Evolutionary conservation across 2,888 invertebrate species (phyloP), one percentile per base, ranked within the genome.

Genomic region (Acleris emargana): DNA sequence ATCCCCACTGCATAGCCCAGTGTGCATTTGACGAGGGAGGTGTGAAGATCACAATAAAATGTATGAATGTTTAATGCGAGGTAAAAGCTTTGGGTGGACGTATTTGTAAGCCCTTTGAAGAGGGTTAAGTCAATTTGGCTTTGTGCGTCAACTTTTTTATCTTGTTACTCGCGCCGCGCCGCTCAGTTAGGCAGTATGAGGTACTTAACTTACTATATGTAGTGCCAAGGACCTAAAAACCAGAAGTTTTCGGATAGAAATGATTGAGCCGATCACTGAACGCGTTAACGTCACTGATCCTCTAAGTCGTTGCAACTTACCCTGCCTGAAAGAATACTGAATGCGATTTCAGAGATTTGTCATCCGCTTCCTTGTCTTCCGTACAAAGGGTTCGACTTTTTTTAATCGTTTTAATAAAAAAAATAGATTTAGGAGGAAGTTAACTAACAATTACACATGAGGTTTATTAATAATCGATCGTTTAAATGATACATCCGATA

Each of bases 121-220:
- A 91, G 90, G 91, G 91, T 91, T 88, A 86, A 89, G 84, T 86
- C 88, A 86, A 85, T 86, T 87, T 86, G 82, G 88, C 84, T 89
- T 86, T 86, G 80, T 75, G 79, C 84, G 86, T 89, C 90, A 89
- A 85, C 83, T 88, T 89, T 89, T 89, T 86, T 71, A 71, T 72
- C 71, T 68, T 67, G 64, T 67, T 70, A 62, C 61, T 61, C 54
- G 51, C 13, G 49, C 45, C 54, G 51, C 13, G 49, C 45, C 54
- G 64, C 38, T 68, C 66, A 66, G 80, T 78, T 77, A 75, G 75
- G 80, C 79, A 82, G 81, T 78, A 74, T 78, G 73, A 69, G 72
- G 69, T 70, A 67, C 70, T 72, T 75, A 75, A 72, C 71, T 32
- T 38, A 38, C 13, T 38, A 38, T 38, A 38, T 13, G 38, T 38